Evolutionary conservation across 2,113 vertebrate species (phyloP).

Genomic region (Istiophorus platypterus): DNA sequence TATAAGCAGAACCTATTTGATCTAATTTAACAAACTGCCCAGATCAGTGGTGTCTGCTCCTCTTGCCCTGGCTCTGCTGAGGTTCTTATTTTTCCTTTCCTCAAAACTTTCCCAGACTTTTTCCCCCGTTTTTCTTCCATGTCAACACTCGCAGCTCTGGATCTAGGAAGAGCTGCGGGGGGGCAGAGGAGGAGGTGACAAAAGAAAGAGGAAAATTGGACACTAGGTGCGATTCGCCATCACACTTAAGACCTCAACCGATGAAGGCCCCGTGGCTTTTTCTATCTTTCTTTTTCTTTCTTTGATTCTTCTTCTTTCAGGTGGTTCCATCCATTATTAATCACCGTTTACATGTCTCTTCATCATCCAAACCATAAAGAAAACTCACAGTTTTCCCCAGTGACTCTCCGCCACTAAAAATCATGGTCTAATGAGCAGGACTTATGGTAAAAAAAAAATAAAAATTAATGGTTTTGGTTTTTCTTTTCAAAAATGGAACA

Average conservation of each 20-base stretch:
- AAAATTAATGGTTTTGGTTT: too few species aligned
- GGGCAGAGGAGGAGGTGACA: not conserved
- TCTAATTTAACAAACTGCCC: not conserved
- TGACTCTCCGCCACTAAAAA: not conserved
- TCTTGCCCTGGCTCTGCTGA: not conserved
- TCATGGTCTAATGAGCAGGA: not conserved
- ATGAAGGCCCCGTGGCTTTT: not conserved
- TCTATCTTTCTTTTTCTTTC: too few species aligned
- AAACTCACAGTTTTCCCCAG: not conserved
- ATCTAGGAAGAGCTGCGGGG: not conserved
- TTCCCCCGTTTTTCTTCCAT: not conserved
- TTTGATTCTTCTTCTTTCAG: not conserved
- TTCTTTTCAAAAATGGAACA: too few species aligned
- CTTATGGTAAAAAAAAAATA: not conserved
- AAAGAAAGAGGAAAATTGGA: not conserved
- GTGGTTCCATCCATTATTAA: too few species aligned
- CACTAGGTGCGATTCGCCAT: not conserved
- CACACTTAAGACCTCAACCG: not conserved
- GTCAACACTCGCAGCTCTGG: not conserved
- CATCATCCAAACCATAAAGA: not conserved
- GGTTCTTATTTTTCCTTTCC: not conserved
- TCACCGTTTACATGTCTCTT: too few species aligned
- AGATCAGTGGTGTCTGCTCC: not conserved
- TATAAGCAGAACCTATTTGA: not conserved
- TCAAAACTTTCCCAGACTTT: conserved; percentile 11